A percentile compares a stretch with the other conserved stretches of the same genome.
Conservation (phyloP, 2,888 invertebrate species). For the Thelaira solivaga region DNA sequence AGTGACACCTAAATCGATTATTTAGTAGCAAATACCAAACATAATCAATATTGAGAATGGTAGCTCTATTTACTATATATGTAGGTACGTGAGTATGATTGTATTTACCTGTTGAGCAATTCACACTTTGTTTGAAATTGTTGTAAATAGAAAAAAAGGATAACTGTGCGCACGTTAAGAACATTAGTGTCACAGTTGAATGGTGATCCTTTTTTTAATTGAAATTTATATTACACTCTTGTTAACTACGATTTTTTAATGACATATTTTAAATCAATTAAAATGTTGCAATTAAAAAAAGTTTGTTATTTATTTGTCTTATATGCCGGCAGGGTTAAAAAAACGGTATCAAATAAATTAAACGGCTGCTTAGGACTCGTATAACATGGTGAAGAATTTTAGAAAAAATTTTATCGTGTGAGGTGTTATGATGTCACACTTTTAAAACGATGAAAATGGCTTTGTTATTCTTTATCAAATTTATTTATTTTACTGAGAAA, state of each 20-base stretch:
- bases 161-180: conserved; percentile 48
- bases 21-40: background rate
- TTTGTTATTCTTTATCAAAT: background rate
- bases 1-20: too few species aligned
- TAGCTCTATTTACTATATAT: conserved; percentile 9
- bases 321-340: conserved; percentile 17
- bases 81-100: too few species aligned
- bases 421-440: conserved; percentile 38
- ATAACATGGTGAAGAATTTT: background rate
- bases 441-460: background rate
- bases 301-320: conserved; percentile 1
- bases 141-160: background rate
- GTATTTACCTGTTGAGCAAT: conserved; percentile 50
- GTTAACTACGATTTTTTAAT: background rate
- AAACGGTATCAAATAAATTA: conserved; percentile 13
- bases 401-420: background rate
- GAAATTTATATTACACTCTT: conserved; percentile 21
- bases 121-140: conserved; percentile 47
- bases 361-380: conserved; percentile 4
- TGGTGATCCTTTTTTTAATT: conserved; percentile 28
- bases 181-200: conserved; percentile 33
- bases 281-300: conserved; percentile 26
- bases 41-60: background rate
- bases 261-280: conserved; percentile 15
- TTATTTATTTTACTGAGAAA: too few species aligned